Evolutionary conservation across 37 sponge, comb jelly and placozoan genomes (phyloP).

Genomic region (Theonella swinhoei): DNA sequence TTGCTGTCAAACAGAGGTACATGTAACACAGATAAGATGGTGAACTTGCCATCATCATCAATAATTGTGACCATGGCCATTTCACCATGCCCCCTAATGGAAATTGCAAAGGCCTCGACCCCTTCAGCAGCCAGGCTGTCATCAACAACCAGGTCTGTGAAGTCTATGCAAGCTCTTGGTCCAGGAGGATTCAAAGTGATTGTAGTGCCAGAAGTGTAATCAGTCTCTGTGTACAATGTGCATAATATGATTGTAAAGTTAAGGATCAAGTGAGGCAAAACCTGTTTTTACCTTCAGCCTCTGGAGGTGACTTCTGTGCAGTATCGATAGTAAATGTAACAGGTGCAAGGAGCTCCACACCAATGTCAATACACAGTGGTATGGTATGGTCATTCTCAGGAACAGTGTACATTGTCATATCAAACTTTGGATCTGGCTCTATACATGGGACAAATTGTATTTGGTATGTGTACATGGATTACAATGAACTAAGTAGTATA

Average conservation of each 20-base stretch:
- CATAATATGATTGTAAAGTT: too few species aligned
- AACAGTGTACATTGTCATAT: constrained; percentile 10
- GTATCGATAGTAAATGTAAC: not conserved
- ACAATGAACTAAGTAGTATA: too few species aligned
- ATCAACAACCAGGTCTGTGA: not conserved
- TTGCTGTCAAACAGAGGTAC: not conserved
- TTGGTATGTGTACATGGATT: too few species aligned
- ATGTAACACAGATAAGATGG: not conserved
- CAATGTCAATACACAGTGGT: not conserved
- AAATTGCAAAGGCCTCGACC: not conserved
- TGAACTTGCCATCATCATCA: constrained; percentile 17
- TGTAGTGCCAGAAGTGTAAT: not conserved
- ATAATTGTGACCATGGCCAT: constrained; percentile 26
- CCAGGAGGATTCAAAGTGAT: not conserved
- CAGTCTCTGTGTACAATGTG: not conserved
- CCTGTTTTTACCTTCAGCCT: not conserved
- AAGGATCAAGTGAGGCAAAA: too few species aligned
- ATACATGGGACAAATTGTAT: too few species aligned
- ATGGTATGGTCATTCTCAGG: constrained; percentile 5
- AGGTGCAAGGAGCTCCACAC: not conserved
- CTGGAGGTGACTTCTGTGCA: not conserved
- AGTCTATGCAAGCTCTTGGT: not conserved
- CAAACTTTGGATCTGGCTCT: constrained; percentile 5
- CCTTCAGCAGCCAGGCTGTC: constrained; percentile 20
- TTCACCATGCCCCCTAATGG: not conserved